A percentile compares a stretch with the other conserved stretches of the same genome.
Conservation (phyloP, 2,113 vertebrate genomes). For the Halcyon senegalensis region DNA sequence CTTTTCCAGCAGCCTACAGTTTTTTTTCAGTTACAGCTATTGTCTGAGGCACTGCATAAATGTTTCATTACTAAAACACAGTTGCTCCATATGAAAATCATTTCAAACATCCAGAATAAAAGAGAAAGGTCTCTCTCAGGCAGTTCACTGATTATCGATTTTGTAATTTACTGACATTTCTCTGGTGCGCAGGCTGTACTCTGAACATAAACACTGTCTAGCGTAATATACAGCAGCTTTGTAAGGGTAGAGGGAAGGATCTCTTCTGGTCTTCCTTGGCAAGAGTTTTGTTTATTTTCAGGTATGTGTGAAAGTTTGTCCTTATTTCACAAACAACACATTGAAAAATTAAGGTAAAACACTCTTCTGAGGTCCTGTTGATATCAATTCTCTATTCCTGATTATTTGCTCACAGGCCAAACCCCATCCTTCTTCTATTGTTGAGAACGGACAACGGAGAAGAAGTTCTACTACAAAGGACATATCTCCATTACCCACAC, state of each 20-base stretch:
- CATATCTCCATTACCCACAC: not conserved
- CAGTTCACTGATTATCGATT: not conserved
- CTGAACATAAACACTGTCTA: not conserved
- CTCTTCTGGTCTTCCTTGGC: not conserved
- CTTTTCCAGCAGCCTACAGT: not conserved
- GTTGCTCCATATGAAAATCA: not conserved
- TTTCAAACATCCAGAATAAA: not conserved
- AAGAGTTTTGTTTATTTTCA: not conserved
- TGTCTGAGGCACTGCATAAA: not conserved
- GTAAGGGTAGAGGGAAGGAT: not conserved
- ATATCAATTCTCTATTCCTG: not conserved
- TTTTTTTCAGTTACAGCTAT: not conserved
- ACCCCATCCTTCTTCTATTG: fast-evolving
- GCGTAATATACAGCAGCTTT: not conserved
- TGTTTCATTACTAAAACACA: not conserved
- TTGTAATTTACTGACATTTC: not conserved
- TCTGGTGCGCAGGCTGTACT: not conserved
- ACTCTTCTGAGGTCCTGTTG: not conserved
- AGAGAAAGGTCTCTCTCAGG: not conserved
- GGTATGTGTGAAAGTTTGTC: not conserved
- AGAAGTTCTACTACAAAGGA: not conserved
- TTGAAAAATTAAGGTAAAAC: not conserved
- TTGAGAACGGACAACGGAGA: not conserved
- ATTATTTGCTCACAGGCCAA: not conserved
- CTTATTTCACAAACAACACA: not conserved